These are phyloP conservation scores for Macaria liturata DNA, from an alignment of 2,888 invertebrate species.

Conservation along the genomic window DNA sequence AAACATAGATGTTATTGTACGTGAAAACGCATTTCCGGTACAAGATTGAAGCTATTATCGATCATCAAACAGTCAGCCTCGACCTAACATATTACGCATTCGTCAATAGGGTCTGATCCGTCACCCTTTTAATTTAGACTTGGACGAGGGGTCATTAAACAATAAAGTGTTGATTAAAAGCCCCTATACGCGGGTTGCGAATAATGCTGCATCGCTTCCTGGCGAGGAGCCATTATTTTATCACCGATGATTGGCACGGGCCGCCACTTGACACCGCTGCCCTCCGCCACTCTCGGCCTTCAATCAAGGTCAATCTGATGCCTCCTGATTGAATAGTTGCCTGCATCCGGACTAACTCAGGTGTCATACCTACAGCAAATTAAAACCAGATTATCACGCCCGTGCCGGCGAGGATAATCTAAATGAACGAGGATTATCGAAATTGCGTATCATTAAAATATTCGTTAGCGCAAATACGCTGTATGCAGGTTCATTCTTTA, in stretches of 20 bases:
- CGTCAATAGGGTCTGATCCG: conserved; percentile 80
- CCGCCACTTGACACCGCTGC: conserved; percentile 39
- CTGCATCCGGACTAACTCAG: conserved; percentile 12
- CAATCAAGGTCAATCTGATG: conserved; percentile 32
- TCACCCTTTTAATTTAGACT: conserved; percentile 83
- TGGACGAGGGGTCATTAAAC: conserved; percentile 82
- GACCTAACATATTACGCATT: conserved; percentile 70
- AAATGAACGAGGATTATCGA: conserved; percentile 7
- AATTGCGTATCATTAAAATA: conserved; percentile 18
- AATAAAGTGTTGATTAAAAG: conserved; percentile 84
- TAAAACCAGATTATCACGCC: conserved; percentile 4
- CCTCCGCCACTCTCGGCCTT: conserved; percentile 11
- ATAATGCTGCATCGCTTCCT: conserved; percentile 74
- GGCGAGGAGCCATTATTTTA: conserved; percentile 76
- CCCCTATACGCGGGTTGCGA: conserved; percentile 80
- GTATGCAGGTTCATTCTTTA: conserved; percentile 1
- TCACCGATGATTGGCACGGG: conserved; percentile 79
- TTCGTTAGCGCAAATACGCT: conserved; percentile 16
- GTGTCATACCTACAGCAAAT: neutral
- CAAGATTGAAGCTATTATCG: conserved; percentile 43
- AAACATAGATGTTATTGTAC: too few relatives aligned
- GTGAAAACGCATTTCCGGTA: too few relatives aligned
- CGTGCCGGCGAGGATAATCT: conserved; percentile 5
- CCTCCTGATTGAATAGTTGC: conserved; percentile 26
- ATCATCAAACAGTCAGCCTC: conserved; percentile 71